Conservation (phyloP, 2,113 vertebrate genomes). For the Zosterops borbonicus region DNA sequence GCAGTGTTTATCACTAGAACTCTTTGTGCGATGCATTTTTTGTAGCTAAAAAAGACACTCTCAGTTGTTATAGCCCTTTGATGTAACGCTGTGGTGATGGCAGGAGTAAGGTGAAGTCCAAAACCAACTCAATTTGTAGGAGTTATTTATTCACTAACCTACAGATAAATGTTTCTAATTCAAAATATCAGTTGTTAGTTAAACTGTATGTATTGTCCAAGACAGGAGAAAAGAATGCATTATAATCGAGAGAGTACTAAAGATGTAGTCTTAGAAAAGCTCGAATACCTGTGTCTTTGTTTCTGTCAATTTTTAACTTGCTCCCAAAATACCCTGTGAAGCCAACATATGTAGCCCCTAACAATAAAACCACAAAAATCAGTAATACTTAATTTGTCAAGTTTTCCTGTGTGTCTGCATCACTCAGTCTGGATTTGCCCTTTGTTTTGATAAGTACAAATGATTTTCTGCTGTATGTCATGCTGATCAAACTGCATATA, state of each 20-base stretch:
- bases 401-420: not conserved
- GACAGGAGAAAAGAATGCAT: not conserved
- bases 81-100: fast-evolving
- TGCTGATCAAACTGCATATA: not conserved
- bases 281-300: not conserved
- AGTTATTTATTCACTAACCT: not conserved
- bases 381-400: not conserved
- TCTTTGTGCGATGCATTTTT: not conserved
- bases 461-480: not conserved
- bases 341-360: not conserved
- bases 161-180: not conserved
- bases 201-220: not conserved
- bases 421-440: not conserved
- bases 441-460: not conserved
- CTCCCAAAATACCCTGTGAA: not conserved
- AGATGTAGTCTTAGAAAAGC: not conserved
- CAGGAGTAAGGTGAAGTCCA: not conserved
- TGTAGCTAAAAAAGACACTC: not conserved
- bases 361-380: not conserved
- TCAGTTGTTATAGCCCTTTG: not conserved
- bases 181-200: not conserved
- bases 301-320: not conserved
- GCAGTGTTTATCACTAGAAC: not conserved
- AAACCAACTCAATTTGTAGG: not conserved
- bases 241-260: not conserved